phyloP scores from a whole-genome alignment of 2,797 vertebrate species.

The Potorous gilbertii region DNA sequence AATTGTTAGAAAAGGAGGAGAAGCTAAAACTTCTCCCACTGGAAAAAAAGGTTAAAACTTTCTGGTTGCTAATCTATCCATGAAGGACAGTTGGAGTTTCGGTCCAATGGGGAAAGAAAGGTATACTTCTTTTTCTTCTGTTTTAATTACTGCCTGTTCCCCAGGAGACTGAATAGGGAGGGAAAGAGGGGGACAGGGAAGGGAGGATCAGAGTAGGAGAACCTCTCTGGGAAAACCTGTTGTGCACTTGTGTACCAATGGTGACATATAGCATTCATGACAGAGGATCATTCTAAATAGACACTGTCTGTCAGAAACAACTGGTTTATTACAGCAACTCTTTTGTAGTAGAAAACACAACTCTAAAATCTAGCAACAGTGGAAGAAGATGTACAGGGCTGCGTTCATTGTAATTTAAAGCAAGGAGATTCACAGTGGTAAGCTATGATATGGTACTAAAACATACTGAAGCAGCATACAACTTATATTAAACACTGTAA shows the following conservation, averaged over 20 bases:
- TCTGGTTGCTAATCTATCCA: constrained; percentile 44
- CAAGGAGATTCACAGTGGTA: background rate
- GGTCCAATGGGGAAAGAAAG: background rate
- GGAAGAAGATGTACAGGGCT: background rate
- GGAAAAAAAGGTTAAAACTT: constrained; percentile 19
- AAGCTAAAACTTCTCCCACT: background rate
- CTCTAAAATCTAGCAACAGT: constrained; percentile 15
- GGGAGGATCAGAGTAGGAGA: background rate
- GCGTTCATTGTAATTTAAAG: constrained; percentile 41
- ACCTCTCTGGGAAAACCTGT: background rate
- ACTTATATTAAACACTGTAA: constrained; percentile 48
- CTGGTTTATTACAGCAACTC: constrained; percentile 6
- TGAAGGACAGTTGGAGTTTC: constrained; percentile 36
- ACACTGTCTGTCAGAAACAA: constrained; percentile 26
- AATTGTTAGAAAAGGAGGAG: background rate
- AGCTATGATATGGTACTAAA: constrained; percentile 25
- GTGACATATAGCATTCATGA: constrained; percentile 19
- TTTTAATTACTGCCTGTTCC: constrained; percentile 41
- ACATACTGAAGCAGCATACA: constrained; percentile 57
- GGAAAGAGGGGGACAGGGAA: background rate
- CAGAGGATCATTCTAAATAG: constrained; percentile 30
- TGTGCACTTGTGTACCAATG: background rate
- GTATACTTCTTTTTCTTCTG: constrained; percentile 2
- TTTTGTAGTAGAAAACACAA: constrained; percentile 10
- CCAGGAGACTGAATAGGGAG: background rate